These are phyloP conservation scores for Sesia bembeciformis DNA, from an alignment of 2,888 invertebrate genomes.

Conservation along the genomic window DNA sequence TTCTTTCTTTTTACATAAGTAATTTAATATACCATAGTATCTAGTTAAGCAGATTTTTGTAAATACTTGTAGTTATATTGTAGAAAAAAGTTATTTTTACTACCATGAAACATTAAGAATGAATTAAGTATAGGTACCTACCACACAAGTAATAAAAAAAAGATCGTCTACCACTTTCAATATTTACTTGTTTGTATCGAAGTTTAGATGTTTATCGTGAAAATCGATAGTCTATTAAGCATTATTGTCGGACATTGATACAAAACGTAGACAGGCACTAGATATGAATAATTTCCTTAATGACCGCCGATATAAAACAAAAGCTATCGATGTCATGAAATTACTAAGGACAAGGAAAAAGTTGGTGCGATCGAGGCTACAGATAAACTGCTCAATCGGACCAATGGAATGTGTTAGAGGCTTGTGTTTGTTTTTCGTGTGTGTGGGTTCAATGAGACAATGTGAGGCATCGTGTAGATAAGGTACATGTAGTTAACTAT, in stretches of 20 bases:
- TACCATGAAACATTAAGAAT: no score
- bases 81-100: no score
- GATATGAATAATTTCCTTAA: slow-evolving; percentile 1
- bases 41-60: no score
- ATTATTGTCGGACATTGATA: slow-evolving; percentile 15
- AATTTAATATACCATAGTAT: no score
- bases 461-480: slow-evolving; percentile 1
- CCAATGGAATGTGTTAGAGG: not conserved
- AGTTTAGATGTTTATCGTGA: slow-evolving; percentile 30
- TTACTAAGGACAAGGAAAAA: slow-evolving; percentile 23
- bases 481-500: slow-evolving; percentile 1
- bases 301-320: not conserved
- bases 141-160: not conserved
- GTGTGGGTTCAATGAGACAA: not conserved
- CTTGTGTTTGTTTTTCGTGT: not conserved
- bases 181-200: not conserved
- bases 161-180: not conserved
- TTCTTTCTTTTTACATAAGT: no score
- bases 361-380: slow-evolving; percentile 16
- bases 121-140: not conserved
- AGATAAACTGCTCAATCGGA: slow-evolving; percentile 11
- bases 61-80: no score
- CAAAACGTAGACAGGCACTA: not conserved
- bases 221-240: slow-evolving; percentile 32
- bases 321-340: slow-evolving; percentile 13